Evolutionary conservation across 2,113 vertebrate genomes (phyloP).

Genomic region (Cottus gobio): DNA sequence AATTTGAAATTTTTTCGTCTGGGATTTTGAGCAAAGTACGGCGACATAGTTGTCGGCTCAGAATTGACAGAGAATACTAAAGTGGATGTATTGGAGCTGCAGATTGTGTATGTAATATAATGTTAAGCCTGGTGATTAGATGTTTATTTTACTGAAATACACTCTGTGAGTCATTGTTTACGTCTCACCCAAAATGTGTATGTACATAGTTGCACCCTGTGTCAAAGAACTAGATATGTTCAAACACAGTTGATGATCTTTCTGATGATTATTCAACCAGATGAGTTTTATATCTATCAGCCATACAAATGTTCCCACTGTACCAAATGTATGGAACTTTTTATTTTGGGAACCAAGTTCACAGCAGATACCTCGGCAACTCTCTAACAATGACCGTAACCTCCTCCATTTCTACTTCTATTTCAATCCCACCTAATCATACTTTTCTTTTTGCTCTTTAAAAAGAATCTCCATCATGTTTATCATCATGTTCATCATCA

Average conservation of each 20-base stretch:
- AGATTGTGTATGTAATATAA: background rate
- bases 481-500: background rate
- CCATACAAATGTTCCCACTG: background rate
- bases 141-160: background rate
- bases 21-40: no score
- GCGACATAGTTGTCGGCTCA: no score
- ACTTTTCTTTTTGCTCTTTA: background rate
- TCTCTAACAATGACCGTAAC: background rate
- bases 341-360: background rate
- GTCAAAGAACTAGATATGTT: background rate
- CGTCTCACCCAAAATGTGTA: background rate
- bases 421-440: conserved; percentile 8
- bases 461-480: background rate
- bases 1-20: no score
- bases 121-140: background rate
- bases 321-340: background rate
- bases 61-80: background rate
- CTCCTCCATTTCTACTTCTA: background rate
- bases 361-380: background rate
- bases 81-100: background rate
- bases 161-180: background rate
- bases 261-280: background rate
- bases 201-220: background rate
- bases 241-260: background rate
- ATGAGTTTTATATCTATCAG: background rate